phyloP scores from a whole-genome alignment of 2,888 invertebrate species.

The Lucinisca nassula region DNA sequence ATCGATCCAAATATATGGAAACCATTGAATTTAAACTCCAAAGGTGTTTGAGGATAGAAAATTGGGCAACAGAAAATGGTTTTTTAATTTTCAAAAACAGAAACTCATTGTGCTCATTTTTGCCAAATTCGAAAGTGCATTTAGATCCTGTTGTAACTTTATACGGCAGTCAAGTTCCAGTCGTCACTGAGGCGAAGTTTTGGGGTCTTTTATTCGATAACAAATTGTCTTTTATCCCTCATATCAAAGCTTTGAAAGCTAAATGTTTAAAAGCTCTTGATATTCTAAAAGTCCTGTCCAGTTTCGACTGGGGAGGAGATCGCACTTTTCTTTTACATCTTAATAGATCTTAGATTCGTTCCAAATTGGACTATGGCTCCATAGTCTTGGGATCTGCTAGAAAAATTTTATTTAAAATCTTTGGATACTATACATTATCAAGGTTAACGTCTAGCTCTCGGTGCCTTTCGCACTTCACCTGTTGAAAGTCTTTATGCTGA shows the following conservation, averaged over 20 bases:
- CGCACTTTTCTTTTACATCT: conserved; percentile 24
- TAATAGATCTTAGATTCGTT: conserved; percentile 42
- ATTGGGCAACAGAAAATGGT: conserved; percentile 31
- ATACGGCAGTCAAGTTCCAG: conserved; percentile 25
- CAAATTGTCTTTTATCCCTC: conserved; percentile 51
- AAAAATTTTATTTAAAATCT: conserved; percentile 40
- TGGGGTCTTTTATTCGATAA: conserved; percentile 60
- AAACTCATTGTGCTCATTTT: conserved; percentile 57
- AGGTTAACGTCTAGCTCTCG: conserved; percentile 44
- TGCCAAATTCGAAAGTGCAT: conserved; percentile 29
- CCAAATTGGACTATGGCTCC: conserved; percentile 60
- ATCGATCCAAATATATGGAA: not conserved
- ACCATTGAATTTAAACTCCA: conserved; percentile 21
- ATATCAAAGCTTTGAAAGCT: conserved; percentile 36
- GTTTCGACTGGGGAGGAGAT: conserved; percentile 51
- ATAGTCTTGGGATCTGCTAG: conserved; percentile 57
- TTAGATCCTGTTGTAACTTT: conserved; percentile 34
- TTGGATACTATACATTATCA: conserved; percentile 63
- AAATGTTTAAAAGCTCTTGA: conserved; percentile 60
- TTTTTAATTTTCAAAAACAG: conserved; percentile 52
- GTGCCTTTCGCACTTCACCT: conserved; percentile 54
- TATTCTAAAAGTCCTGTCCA: conserved; percentile 46
- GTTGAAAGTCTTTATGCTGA: conserved; percentile 45
- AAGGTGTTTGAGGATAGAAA: not conserved
- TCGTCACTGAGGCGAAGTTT: conserved; percentile 48